phyloP scores from a whole-genome alignment of 2,113 vertebrate species.

The Chionodraco myersi region DNA sequence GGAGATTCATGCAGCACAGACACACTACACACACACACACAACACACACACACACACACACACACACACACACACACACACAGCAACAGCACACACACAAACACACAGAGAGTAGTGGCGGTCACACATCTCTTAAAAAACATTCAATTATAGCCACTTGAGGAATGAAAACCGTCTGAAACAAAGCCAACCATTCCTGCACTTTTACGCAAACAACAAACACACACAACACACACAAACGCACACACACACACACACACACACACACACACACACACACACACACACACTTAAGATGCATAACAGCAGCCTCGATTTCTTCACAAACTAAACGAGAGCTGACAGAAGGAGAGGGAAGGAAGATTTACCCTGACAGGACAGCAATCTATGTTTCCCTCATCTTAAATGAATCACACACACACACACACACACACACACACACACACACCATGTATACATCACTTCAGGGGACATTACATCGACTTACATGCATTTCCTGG shows the following conservation, averaged over 20 bases:
- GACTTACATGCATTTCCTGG: too few species aligned
- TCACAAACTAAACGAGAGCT: background rate
- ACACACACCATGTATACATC: background rate
- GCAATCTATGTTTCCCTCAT: conserved; percentile 28
- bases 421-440: conserved; percentile 1
- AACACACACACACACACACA: background rate
- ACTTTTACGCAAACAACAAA: too few species aligned
- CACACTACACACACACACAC: background rate
- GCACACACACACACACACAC: too few species aligned
- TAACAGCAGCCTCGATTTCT: background rate
- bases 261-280: background rate
- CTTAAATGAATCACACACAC: conserved; percentile 20
- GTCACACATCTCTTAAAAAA: too few species aligned
- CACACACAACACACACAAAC: too few species aligned
- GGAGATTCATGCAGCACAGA: background rate
- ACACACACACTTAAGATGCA: background rate
- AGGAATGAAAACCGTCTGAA: too few species aligned
- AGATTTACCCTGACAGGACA: conserved; percentile 10
- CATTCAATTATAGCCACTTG: too few species aligned
- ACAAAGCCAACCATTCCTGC: too few species aligned
- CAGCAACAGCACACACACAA: too few species aligned
- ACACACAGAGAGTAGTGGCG: too few species aligned
- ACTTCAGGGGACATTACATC: too few species aligned
- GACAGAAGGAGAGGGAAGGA: background rate
- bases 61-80: background rate